These are phyloP conservation scores for Irena cyanogastra DNA, from an alignment of 2,113 vertebrate species.

Conservation along the genomic window DNA sequence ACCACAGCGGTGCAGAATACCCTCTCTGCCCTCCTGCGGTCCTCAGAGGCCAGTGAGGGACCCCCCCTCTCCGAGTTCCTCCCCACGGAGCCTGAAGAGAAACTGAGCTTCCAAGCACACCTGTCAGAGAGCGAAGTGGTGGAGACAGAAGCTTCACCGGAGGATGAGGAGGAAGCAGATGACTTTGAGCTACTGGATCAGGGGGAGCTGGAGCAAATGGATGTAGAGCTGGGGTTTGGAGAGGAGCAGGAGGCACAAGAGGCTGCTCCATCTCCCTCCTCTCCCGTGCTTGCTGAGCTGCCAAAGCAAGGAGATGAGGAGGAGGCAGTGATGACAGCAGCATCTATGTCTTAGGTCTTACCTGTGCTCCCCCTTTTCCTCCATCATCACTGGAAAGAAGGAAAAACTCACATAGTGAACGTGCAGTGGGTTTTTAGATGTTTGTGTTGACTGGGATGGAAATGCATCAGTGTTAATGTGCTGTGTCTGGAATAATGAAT, in stretches of 20 bases:
- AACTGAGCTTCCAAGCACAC: slow-evolving; percentile 64
- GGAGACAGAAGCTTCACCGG: slow-evolving; percentile 32
- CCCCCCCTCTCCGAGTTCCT: slow-evolving; percentile 67
- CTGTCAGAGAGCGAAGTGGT: slow-evolving; percentile 57
- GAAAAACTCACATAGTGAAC: slow-evolving; percentile 5
- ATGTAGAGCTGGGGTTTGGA: slow-evolving; percentile 79
- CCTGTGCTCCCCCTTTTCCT: not conserved
- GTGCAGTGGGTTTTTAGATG: slow-evolving; percentile 33
- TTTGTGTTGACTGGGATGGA: slow-evolving; percentile 44
- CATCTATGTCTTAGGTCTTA: slow-evolving; percentile 55
- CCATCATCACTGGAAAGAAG: slow-evolving; percentile 42
- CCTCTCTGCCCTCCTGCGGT: slow-evolving; percentile 80
- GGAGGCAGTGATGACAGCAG: slow-evolving; percentile 32
- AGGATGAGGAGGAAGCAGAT: slow-evolving; percentile 79
- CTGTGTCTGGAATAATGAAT: slow-evolving; percentile 49
- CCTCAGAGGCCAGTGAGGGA: slow-evolving; percentile 73
- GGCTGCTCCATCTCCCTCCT: not conserved
- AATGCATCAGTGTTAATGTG: slow-evolving; percentile 46
- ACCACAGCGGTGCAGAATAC: slow-evolving; percentile 85
- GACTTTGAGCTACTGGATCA: slow-evolving; percentile 99
- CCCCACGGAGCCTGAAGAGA: slow-evolving; percentile 70
- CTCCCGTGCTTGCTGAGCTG: slow-evolving; percentile 13
- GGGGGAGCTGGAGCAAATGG: slow-evolving; percentile 92
- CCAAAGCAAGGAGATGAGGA: slow-evolving; percentile 45
- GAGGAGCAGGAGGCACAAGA: slow-evolving; percentile 56